Evolutionary conservation across 2,797 vertebrate species (phyloP).

Genomic region (Tokudaia tokunoshimensis): DNA sequence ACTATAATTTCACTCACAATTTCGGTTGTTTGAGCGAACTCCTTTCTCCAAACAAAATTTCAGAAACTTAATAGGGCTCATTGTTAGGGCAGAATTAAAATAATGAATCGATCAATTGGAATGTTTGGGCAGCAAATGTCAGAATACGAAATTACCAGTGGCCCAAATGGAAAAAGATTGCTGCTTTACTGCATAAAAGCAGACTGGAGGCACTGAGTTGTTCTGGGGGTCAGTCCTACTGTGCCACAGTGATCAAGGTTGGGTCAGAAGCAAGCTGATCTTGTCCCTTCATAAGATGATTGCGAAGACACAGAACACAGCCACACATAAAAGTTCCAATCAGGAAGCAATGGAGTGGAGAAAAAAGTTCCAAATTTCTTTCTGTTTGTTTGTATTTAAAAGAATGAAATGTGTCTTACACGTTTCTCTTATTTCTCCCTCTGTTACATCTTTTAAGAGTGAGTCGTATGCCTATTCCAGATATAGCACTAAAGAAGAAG

Average conservation of each 20-base stretch:
- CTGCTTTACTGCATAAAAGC: background rate
- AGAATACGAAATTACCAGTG: background rate
- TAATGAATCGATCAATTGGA: background rate
- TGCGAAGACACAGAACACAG: background rate
- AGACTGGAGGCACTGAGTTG: background rate
- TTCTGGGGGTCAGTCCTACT: background rate
- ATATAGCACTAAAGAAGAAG: background rate
- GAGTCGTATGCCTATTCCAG: background rate
- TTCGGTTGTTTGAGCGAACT: constrained; percentile 20
- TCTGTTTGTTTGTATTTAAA: background rate
- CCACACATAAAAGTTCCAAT: background rate
- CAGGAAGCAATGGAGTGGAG: background rate
- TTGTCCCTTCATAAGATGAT: background rate
- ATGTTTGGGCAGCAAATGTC: background rate
- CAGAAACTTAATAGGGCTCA: constrained; percentile 12
- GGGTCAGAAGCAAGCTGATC: background rate
- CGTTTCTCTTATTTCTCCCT: background rate
- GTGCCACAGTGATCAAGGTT: background rate
- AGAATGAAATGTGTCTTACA: background rate
- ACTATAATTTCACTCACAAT: background rate
- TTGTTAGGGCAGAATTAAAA: constrained; percentile 34
- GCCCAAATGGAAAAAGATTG: background rate
- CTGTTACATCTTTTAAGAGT: background rate
- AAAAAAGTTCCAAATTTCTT: background rate
- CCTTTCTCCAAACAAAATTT: constrained; percentile 32